Evolutionary conservation across 2,113 vertebrate genomes (phyloP).

Genomic region (Mormyrus iriodes): DNA sequence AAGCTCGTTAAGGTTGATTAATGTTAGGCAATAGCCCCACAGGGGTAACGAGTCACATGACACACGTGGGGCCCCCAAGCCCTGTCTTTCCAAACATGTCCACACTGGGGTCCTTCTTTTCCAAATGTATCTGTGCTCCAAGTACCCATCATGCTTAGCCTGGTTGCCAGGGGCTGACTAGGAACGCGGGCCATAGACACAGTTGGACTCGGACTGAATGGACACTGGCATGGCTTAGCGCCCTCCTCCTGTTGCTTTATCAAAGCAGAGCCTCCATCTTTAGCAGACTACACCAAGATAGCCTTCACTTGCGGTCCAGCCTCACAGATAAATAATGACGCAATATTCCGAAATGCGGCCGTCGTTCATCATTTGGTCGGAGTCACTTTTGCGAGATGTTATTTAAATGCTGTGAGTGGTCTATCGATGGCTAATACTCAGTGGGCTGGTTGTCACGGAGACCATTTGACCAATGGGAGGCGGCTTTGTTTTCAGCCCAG

Average conservation of each 20-base stretch:
- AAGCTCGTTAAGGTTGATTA: background rate
- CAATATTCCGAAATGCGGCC: background rate
- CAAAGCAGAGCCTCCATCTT: background rate
- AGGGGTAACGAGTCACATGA: background rate
- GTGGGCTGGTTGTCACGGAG: background rate
- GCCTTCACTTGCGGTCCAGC: background rate
- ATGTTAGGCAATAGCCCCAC: background rate
- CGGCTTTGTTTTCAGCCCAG: constrained; percentile 57
- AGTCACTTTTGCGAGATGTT: background rate
- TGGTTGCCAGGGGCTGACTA: background rate
- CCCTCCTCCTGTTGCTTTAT: background rate
- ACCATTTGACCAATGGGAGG: background rate
- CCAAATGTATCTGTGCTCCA: background rate
- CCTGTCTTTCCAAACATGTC: background rate
- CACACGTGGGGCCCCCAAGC: background rate
- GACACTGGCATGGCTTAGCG: background rate
- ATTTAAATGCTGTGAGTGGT: background rate
- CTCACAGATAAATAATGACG: background rate
- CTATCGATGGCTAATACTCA: background rate
- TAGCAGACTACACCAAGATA: background rate
- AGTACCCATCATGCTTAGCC: background rate
- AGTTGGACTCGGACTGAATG: background rate
- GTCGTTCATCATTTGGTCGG: background rate
- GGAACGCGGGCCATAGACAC: background rate
- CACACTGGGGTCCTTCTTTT: background rate